phyloP scores from a whole-genome alignment of 2,113 vertebrate genomes.

The Epinephelus lanceolatus region DNA sequence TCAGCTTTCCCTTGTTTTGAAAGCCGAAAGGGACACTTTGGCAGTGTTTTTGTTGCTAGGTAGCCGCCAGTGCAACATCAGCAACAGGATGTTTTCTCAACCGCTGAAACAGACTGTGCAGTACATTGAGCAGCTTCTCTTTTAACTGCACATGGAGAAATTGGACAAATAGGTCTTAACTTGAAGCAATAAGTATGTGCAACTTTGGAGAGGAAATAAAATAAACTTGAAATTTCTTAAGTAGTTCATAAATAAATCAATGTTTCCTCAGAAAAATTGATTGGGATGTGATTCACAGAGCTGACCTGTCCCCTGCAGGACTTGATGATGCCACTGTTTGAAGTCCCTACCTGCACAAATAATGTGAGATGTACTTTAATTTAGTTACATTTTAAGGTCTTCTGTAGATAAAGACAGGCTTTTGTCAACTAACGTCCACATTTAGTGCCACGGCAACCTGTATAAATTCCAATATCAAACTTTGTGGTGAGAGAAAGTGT shows the following conservation, averaged over 20 bases:
- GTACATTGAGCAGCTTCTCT: not conserved
- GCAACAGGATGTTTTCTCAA: slow-evolving; percentile 4
- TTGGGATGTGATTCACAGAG: not conserved
- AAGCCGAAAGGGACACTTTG: slow-evolving; percentile 12
- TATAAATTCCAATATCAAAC: too few relatives aligned
- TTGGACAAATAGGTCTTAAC: not conserved
- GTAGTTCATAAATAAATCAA: not conserved
- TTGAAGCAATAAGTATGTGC: not conserved
- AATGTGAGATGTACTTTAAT: not conserved
- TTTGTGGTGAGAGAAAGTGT: too few relatives aligned
- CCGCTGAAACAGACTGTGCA: not conserved
- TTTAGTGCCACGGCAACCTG: not conserved
- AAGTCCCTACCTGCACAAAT: not conserved
- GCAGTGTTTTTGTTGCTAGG: slow-evolving; percentile 13
- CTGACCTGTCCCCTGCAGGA: not conserved
- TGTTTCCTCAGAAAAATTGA: not conserved
- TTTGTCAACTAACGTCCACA: not conserved
- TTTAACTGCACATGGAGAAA: not conserved
- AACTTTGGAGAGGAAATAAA: too few relatives aligned
- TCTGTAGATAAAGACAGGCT: not conserved
- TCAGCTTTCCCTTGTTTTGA: slow-evolving; percentile 6
- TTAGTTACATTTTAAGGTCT: not conserved
- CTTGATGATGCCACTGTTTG: not conserved
- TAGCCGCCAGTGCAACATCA: not conserved
- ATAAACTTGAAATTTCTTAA: not conserved